phyloP scores from a whole-genome alignment of 2,888 invertebrate species.

The Conomelus anceps region DNA sequence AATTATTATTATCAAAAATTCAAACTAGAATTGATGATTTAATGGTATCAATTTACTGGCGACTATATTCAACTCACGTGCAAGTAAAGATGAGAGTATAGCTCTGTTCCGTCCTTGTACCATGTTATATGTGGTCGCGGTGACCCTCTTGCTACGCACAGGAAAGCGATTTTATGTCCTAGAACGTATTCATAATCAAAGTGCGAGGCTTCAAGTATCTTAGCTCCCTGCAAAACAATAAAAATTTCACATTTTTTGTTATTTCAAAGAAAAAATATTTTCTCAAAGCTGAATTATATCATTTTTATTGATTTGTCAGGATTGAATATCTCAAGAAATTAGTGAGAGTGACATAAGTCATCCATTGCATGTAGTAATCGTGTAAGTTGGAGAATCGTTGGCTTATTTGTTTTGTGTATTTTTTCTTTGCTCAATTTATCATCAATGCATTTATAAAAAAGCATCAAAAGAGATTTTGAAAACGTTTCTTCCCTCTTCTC shows the following conservation, averaged over 20 bases:
- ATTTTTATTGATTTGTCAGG: too few species aligned
- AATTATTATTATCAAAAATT: conserved; percentile 10
- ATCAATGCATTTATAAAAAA: too few species aligned
- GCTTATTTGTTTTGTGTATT: too few species aligned
- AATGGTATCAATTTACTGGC: not conserved
- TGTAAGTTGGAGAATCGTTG: too few species aligned
- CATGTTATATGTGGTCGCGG: conserved; percentile 90
- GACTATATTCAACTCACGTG: conserved; percentile 55
- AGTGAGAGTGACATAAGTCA: too few species aligned
- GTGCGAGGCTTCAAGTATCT: conserved; percentile 80
- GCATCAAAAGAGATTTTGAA: too few species aligned
- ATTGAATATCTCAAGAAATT: too few species aligned
- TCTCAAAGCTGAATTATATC: too few species aligned
- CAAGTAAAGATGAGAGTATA: conserved; percentile 80
- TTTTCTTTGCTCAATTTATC: too few species aligned
- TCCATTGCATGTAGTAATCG: too few species aligned
- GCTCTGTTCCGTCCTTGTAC: conserved; percentile 92
- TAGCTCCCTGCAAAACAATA: conserved; percentile 64
- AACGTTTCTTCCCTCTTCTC: too few species aligned
- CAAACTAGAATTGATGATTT: not conserved
- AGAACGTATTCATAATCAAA: conserved; percentile 90
- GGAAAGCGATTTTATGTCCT: conserved; percentile 88
- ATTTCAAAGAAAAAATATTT: too few species aligned
- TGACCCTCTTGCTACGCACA: conserved; percentile 83
- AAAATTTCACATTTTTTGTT: not conserved